phyloP scores from a whole-genome alignment of 2,888 invertebrate species.

The Sarcophaga subvicina region DNA sequence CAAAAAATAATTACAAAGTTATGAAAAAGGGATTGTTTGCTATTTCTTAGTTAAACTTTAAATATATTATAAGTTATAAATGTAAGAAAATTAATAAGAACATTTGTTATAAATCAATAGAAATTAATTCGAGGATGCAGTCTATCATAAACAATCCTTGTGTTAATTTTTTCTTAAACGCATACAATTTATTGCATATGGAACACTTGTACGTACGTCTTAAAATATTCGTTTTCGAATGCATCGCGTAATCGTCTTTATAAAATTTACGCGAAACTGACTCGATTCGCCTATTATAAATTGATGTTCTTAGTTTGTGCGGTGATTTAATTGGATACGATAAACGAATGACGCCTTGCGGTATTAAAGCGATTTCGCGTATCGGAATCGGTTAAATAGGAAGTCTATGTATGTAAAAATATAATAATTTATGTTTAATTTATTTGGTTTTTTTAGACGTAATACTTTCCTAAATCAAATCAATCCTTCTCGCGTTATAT shows the following conservation, averaged over 20 bases:
- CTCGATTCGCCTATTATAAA: background rate
- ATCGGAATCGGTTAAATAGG: background rate
- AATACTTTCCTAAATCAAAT: too few species aligned
- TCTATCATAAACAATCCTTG: background rate
- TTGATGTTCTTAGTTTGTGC: background rate
- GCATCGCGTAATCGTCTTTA: background rate
- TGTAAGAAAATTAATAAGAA: background rate
- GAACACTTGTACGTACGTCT: too few species aligned
- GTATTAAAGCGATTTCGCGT: background rate
- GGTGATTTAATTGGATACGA: background rate
- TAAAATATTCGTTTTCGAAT: too few species aligned
- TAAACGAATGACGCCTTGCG: background rate
- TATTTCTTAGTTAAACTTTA: background rate
- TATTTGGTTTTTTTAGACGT: too few species aligned
- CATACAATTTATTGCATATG: too few species aligned
- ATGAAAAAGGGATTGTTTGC: background rate
- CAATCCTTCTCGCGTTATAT: too few species aligned
- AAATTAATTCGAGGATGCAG: background rate
- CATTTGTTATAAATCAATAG: background rate
- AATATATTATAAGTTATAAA: background rate
- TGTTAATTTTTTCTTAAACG: too few species aligned
- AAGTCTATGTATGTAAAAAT: background rate
- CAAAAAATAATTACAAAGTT: conserved; percentile 10
- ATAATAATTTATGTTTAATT: too few species aligned
- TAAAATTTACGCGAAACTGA: background rate